Evolutionary conservation across 2,113 vertebrate genomes (phyloP).

Genomic region (Climacteris rufus): DNA sequence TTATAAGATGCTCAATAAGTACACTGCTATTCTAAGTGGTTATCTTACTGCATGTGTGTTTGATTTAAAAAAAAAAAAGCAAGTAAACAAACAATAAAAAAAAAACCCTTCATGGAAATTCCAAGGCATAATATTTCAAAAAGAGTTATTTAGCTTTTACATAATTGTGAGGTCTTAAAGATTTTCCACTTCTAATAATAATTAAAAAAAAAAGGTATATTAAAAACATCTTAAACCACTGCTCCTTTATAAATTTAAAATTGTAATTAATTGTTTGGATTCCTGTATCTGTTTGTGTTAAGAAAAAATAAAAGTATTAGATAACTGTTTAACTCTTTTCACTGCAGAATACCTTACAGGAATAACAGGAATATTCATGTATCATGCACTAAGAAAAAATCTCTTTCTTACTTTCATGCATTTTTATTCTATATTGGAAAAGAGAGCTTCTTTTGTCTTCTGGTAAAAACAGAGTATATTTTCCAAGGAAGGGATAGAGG

Average conservation of each 20-base stretch:
- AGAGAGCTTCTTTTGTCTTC: background rate
- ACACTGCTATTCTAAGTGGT: rapidly evolving
- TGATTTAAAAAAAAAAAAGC: background rate
- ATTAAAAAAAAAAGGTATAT: background rate
- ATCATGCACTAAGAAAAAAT: background rate
- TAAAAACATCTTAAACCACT: background rate
- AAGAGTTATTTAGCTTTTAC: background rate
- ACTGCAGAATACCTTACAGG: background rate
- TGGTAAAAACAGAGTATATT: background rate
- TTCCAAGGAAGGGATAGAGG: background rate
- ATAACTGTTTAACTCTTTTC: background rate
- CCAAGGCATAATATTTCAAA: background rate
- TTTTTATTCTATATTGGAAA: background rate
- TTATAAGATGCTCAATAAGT: background rate
- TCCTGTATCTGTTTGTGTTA: background rate
- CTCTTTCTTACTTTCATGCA: background rate
- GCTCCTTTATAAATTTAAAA: background rate
- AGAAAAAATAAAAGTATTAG: background rate
- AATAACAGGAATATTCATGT: background rate
- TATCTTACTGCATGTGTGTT: background rate
- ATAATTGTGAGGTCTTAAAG: background rate
- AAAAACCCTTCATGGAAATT: background rate
- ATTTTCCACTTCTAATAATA: background rate
- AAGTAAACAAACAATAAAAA: background rate
- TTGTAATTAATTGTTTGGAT: background rate